These are phyloP conservation scores for Brachionus rotundiformis DNA, from an alignment of 1,140 invertebrate genomes.

Conservation along the genomic window DNA sequence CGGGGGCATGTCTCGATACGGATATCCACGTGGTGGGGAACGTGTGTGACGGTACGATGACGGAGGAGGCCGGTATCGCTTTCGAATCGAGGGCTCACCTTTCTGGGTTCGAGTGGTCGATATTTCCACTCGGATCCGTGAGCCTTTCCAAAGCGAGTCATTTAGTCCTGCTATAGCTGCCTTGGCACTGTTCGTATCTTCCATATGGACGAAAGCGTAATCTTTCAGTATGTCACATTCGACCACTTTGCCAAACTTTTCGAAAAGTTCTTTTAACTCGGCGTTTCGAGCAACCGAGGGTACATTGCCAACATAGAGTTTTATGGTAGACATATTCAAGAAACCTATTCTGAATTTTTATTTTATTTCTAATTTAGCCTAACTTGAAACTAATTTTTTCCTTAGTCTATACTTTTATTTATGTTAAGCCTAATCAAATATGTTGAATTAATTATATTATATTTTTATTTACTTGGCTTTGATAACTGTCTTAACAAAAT, in stretches of 20 bases:
- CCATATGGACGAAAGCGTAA: slow-evolving; percentile 97
- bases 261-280: slow-evolving; percentile 84
- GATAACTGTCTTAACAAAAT: not conserved
- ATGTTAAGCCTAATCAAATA: slow-evolving; percentile 14
- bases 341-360: too few species aligned
- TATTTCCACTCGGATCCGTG: slow-evolving; percentile 85
- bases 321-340: slow-evolving; percentile 58
- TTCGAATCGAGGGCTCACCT: not conserved
- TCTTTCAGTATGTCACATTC: slow-evolving; percentile 95
- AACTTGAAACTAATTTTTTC: not conserved
- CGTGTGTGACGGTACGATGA: not conserved
- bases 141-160: slow-evolving; percentile 80
- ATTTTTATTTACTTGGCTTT: slow-evolving; percentile 8
- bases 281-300: slow-evolving; percentile 81
- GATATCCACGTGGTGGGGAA: not conserved
- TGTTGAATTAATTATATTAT: not conserved
- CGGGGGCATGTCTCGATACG: not conserved
- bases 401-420: not conserved
- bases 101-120: slow-evolving; percentile 61
- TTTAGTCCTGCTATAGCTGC: slow-evolving; percentile 87
- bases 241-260: slow-evolving; percentile 89
- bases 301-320: slow-evolving; percentile 92
- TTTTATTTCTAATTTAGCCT: not conserved
- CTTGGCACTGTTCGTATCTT: slow-evolving; percentile 83
- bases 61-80: not conserved